These are phyloP conservation scores for Grammomys surdaster DNA, from an alignment of 2,113 vertebrate species.

Conservation along the genomic window DNA sequence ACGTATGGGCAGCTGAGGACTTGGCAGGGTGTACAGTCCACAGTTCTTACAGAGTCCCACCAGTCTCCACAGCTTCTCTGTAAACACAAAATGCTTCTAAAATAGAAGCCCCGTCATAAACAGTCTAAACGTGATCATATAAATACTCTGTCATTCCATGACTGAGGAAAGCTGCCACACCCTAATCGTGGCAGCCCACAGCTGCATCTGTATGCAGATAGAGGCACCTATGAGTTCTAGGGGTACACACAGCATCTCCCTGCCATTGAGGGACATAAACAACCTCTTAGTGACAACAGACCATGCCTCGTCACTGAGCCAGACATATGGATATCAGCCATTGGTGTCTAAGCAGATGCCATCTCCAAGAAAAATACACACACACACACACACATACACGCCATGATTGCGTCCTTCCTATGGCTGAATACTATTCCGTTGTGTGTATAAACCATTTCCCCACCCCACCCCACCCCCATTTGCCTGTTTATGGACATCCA, in stretches of 20 bases:
- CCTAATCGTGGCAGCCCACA: fast-evolving
- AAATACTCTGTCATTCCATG: fast-evolving
- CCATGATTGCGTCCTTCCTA: not conserved
- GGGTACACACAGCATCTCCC: not conserved
- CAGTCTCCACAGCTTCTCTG: not conserved
- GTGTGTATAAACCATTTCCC: not conserved
- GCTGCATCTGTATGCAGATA: fast-evolving
- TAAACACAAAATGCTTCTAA: not conserved
- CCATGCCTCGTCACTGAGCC: not conserved
- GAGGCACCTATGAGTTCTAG: fast-evolving
- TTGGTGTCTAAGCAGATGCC: not conserved
- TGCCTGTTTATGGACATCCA: not conserved
- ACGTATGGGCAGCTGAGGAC: not conserved
- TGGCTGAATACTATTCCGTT: too few relatives aligned
- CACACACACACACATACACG: too few relatives aligned
- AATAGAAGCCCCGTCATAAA: not conserved
- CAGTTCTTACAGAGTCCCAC: not conserved
- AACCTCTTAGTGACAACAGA: not conserved
- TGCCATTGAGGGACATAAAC: not conserved
- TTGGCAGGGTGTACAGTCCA: not conserved
- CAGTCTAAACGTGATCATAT: not conserved
- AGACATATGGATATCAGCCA: not conserved
- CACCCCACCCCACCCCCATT: too few relatives aligned
- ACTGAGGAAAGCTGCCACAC: fast-evolving
- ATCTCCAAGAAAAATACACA: not conserved